Conservation (phyloP, 2,888 invertebrate genomes). For the Atrina japonica region DNA sequence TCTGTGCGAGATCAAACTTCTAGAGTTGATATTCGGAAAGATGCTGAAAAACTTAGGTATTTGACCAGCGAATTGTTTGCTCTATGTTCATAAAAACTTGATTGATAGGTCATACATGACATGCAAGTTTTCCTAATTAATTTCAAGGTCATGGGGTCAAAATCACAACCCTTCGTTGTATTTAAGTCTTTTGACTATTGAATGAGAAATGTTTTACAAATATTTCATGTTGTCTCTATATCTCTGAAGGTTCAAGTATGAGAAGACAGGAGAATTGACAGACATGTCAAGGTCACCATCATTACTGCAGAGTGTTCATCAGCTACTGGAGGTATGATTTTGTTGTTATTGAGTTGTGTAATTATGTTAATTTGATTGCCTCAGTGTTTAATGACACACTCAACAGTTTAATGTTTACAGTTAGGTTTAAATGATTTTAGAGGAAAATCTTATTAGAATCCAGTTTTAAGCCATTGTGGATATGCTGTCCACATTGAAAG, state of each 20-base stretch:
- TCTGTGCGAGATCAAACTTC: constrained; percentile 61
- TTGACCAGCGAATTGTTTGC: too few relatives aligned
- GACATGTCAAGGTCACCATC: constrained; percentile 66
- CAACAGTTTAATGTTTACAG: too few relatives aligned
- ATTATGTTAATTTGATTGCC: too few relatives aligned
- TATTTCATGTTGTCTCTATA: neutral
- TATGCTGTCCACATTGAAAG: neutral
- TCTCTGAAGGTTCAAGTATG: constrained; percentile 72
- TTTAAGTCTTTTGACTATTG: too few relatives aligned
- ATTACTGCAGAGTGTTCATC: constrained; percentile 70
- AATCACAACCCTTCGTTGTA: neutral
- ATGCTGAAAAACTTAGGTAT: constrained; percentile 73
- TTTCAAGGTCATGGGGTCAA: neutral
- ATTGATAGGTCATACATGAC: too few relatives aligned
- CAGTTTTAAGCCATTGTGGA: too few relatives aligned
- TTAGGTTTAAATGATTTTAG: too few relatives aligned
- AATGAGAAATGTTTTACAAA: neutral
- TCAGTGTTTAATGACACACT: too few relatives aligned
- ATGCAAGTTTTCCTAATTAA: too few relatives aligned
- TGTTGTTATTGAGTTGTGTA: too few relatives aligned
- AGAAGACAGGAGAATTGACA: constrained; percentile 60
- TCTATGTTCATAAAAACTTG: too few relatives aligned
- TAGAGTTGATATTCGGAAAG: constrained; percentile 67
- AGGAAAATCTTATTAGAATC: too few relatives aligned
- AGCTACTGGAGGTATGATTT: constrained; percentile 67